These are phyloP conservation scores for Trachelus stipa DNA, from an alignment of 2,888 invertebrate species.

Conservation along the genomic window DNA sequence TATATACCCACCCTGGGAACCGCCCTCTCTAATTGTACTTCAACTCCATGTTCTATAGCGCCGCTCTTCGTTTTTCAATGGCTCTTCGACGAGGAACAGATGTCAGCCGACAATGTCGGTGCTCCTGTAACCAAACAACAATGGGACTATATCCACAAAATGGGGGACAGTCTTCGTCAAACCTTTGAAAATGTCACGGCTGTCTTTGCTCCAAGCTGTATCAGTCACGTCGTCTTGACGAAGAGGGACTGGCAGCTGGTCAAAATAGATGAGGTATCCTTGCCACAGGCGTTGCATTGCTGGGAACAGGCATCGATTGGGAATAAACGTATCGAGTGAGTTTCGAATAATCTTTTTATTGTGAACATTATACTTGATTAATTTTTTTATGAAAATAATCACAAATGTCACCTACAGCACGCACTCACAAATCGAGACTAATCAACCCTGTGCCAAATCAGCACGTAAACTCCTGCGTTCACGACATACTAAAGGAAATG, in stretches of 20 bases:
- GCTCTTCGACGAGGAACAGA: constrained; percentile 94
- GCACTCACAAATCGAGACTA: constrained; percentile 50
- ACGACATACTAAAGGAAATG: constrained; percentile 50
- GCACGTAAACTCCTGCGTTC: constrained; percentile 50
- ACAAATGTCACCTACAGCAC: constrained; percentile 38
- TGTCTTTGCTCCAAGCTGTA: constrained; percentile 92
- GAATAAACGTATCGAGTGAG: constrained; percentile 42
- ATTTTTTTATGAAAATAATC: constrained; percentile 13
- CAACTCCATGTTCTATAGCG: constrained; percentile 68
- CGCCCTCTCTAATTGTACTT: background rate
- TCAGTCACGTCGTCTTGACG: constrained; percentile 90
- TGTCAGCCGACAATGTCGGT: constrained; percentile 92
- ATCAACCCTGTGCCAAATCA: constrained; percentile 55
- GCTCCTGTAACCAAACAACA: constrained; percentile 89
- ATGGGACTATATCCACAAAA: constrained; percentile 93
- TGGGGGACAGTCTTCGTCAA: constrained; percentile 85
- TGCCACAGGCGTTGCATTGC: constrained; percentile 87
- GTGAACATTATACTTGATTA: background rate
- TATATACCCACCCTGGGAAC: background rate
- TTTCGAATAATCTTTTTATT: constrained; percentile 15
- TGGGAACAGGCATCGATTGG: constrained; percentile 77
- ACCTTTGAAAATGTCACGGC: constrained; percentile 88
- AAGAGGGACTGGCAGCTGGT: constrained; percentile 89
- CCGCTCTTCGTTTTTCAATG: constrained; percentile 95
- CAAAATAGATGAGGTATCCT: constrained; percentile 84